Evolutionary conservation across 2,797 vertebrate genomes (phyloP).

Genomic region (Labroides dimidiatus): DNA sequence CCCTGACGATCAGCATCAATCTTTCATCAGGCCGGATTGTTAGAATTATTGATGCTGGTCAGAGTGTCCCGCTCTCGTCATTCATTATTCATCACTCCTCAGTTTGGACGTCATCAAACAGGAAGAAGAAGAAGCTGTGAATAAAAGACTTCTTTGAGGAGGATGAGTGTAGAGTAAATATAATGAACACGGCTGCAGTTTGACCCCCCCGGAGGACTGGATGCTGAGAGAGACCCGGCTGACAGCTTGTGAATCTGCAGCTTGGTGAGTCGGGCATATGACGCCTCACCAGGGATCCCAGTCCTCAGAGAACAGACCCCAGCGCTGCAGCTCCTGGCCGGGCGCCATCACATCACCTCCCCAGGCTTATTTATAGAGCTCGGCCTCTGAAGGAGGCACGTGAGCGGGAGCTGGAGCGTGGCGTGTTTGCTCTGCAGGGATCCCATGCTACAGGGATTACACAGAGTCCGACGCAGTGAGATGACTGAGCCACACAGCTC

Average conservation of each 20-base stretch:
- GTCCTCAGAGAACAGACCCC: slow-evolving; percentile 22
- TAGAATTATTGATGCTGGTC: slow-evolving; percentile 22
- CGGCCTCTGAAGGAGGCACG: slow-evolving; percentile 42
- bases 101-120: slow-evolving; percentile 4
- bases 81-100: slow-evolving; percentile 46
- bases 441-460: slow-evolving; percentile 61
- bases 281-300: slow-evolving; percentile 41
- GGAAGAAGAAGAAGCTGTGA: background rate
- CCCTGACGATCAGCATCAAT: slow-evolving; percentile 17
- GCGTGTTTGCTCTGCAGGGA: slow-evolving; percentile 53
- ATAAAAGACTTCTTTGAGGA: too few species aligned
- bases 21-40: slow-evolving; percentile 22
- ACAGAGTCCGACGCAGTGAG: slow-evolving; percentile 31
- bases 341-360: slow-evolving; percentile 52
- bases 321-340: slow-evolving; percentile 44
- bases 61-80: background rate
- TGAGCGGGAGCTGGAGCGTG: slow-evolving; percentile 32
- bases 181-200: background rate
- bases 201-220: background rate
- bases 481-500: slow-evolving; percentile 34
- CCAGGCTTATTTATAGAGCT: slow-evolving; percentile 69
- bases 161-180: background rate
- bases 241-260: slow-evolving; percentile 34
- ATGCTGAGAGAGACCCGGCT: slow-evolving; percentile 10
- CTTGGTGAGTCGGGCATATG: slow-evolving; percentile 31